Evolutionary conservation across 2,797 vertebrate genomes (phyloP).

Genomic region (Bradypodion pumilum): DNA sequence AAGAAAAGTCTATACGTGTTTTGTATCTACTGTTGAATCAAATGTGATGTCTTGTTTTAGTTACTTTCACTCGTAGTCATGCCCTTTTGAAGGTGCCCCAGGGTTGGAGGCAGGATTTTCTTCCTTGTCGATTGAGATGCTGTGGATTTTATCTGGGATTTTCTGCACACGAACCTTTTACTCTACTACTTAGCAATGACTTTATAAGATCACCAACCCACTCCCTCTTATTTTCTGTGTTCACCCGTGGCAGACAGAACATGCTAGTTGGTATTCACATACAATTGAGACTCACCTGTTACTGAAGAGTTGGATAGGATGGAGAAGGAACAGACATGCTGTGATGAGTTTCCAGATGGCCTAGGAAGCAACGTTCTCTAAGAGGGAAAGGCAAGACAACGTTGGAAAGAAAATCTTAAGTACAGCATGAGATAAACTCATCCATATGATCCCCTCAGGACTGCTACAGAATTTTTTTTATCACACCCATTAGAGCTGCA

Average conservation of each 20-base stretch:
- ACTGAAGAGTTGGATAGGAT: conserved; percentile 95
- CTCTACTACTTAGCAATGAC: not conserved
- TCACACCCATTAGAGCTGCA: not conserved
- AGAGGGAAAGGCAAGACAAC: not conserved
- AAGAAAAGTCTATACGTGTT: not conserved
- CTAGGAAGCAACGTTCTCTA: conserved; percentile 94
- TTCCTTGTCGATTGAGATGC: not conserved
- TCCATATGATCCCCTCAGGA: not conserved
- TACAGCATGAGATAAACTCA: no score
- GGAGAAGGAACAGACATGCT: conserved; percentile 96
- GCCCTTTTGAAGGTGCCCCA: not conserved
- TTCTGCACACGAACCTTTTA: not conserved
- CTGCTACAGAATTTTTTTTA: not conserved
- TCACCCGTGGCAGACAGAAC: not conserved
- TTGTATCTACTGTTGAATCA: not conserved
- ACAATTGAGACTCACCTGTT: conserved; percentile 80
- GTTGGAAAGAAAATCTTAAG: conserved; percentile 26
- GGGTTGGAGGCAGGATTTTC: not conserved
- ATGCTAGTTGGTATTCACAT: not conserved
- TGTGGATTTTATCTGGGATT: no score
- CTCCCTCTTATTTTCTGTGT: not conserved
- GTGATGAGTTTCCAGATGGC: conserved; percentile 91
- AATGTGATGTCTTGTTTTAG: not conserved
- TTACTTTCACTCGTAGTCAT: conserved; percentile 13
- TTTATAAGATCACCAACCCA: not conserved